A percentile compares a stretch with the other conserved stretches of the same genome.
Conservation (phyloP, 2,797 vertebrate genomes). For the Acropternis orthonyx region DNA sequence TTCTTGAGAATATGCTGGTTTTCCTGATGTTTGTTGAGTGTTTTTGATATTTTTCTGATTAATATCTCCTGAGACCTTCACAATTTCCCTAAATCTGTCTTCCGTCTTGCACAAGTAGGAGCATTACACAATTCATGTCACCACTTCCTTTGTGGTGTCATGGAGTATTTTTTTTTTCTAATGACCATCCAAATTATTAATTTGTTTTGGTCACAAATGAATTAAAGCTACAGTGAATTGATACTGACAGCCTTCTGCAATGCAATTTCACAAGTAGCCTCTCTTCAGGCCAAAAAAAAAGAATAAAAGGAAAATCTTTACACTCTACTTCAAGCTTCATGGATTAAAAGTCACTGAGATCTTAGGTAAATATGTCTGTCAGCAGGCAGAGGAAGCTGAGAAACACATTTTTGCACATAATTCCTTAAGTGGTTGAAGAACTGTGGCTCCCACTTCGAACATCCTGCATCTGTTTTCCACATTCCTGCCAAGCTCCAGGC, state of each 20-base stretch:
- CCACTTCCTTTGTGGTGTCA: not conserved
- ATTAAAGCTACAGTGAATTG: not conserved
- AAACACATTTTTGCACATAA: not conserved
- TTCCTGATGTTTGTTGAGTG: not conserved
- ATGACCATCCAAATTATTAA: not conserved
- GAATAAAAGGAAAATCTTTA: not conserved
- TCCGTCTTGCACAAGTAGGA: not conserved
- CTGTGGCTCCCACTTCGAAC: rapidly evolving
- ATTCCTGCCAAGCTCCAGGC: not conserved
- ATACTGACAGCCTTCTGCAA: not conserved
- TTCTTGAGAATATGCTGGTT: not conserved
- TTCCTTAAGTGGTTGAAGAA: not conserved
- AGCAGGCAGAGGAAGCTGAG: not conserved
- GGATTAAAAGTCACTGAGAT: not conserved
- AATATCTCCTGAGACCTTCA: not conserved
- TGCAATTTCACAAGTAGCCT: not conserved
- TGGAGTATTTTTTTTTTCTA: not conserved
- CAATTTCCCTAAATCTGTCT: not conserved
- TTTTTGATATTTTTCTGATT: not conserved
- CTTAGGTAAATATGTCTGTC: not conserved
- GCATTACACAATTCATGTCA: not conserved
- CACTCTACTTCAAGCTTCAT: not conserved
- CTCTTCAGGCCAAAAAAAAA: not conserved
- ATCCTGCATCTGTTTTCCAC: not conserved
- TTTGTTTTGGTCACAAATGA: not conserved